Conservation (phyloP, 2,113 vertebrate genomes). For the Rissa tridactyla region DNA sequence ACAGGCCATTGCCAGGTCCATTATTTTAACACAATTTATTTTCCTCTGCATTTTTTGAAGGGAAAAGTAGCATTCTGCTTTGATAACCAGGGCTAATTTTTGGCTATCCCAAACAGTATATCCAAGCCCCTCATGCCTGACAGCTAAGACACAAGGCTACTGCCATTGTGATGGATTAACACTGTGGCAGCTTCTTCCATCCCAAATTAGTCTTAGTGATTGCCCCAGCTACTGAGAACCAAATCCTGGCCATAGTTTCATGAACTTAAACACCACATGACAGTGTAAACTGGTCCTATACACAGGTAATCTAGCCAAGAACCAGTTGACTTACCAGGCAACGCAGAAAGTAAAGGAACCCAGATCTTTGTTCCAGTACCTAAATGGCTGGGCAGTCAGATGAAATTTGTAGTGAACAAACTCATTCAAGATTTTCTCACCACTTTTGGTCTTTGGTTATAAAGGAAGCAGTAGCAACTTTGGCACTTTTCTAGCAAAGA, state of each 20-base stretch:
- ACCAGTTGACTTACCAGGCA: background rate
- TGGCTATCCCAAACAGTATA: background rate
- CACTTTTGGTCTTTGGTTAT: background rate
- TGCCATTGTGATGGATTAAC: background rate
- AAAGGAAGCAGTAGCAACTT: background rate
- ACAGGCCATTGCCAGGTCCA: background rate
- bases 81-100: background rate
- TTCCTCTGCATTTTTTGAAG: background rate
- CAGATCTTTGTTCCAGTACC: background rate
- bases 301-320: background rate
- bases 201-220: background rate
- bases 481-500: background rate
- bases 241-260: background rate
- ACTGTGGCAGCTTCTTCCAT: background rate
- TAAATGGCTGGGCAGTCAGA: background rate
- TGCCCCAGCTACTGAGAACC: background rate
- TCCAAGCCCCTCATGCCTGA: background rate
- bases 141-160: background rate
- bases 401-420: background rate
- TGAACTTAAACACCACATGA: background rate
- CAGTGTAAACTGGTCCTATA: background rate
- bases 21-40: background rate
- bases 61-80: background rate
- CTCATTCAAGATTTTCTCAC: background rate
- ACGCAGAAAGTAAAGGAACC: background rate